Percentiles rank a stretch among this genome's conserved stretches.
These are phyloP conservation scores for Eurytoma californica DNA, from an alignment of 2,888 invertebrate species.

Conservation along the genomic window DNA sequence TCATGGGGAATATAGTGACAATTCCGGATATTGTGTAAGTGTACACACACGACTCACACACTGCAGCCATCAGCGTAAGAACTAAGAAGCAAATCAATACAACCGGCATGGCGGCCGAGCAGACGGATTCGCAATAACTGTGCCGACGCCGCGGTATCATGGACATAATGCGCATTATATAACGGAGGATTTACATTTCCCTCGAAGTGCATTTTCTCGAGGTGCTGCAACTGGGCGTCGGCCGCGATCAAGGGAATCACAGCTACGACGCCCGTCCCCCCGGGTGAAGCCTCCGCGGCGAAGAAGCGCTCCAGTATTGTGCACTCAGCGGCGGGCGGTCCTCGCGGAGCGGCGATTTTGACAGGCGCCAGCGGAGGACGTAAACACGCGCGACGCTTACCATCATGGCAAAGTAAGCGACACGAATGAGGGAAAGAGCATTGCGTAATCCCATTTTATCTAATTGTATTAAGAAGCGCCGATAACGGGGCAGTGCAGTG, in stretches of 20 bases:
- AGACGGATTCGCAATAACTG: constrained; percentile 34
- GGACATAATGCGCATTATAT: constrained; percentile 57
- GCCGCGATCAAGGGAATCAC: neutral
- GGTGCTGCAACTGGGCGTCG: constrained; percentile 2
- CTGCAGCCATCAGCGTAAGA: neutral
- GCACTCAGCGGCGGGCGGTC: too few species aligned
- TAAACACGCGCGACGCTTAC: constrained; percentile 57
- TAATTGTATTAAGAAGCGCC: constrained; percentile 62
- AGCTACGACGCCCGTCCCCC: neutral
- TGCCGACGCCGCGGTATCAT: constrained; percentile 14
- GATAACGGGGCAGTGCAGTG: constrained; percentile 38
- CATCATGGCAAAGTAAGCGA: constrained; percentile 70
- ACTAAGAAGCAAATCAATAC: constrained; percentile 38
- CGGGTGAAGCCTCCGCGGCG: too few species aligned
- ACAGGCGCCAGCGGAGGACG: constrained; percentile 42
- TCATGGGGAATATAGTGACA: too few species aligned
- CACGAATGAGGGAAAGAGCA: constrained; percentile 60
- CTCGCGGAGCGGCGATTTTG: constrained; percentile 2
- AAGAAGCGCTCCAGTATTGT: too few species aligned
- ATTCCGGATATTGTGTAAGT: too few species aligned
- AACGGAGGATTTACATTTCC: constrained; percentile 61
- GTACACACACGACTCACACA: neutral
- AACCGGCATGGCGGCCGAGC: constrained; percentile 45
- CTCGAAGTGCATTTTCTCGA: constrained; percentile 60
- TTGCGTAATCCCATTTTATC: constrained; percentile 68